Evolutionary conservation across 2,888 invertebrate species (phyloP), one percentile per base, ranked within the genome.

Genomic region (Pelosia muscerda): DNA sequence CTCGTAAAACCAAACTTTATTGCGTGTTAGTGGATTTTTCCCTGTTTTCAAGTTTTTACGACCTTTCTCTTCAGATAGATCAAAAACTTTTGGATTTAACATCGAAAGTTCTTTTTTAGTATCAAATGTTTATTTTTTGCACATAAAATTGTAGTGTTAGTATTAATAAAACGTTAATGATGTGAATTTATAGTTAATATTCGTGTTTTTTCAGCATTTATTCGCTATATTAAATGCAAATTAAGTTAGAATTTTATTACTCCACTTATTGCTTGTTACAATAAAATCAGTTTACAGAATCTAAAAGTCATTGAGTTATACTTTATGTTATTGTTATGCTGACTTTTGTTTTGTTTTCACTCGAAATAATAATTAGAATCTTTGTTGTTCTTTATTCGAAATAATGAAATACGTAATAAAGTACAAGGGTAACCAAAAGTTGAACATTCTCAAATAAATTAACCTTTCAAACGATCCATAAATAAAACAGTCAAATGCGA

Each of bases 1-100:
- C 61, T 77, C 77, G 66, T 80, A 81, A 78, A 79, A 73, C 34
- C 13, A 9, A 63, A 69, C 61, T 78, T 80, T 74, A 81, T 71
- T n/a, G 60, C 75, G 67, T 71, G 69, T 66, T 78, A 71, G 75
- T 75, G 73, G 68, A 67, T 78, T 72, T 79, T 69, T 66, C 63
- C 60, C 62, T 74, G 63, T 68, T 65, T 64, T 58, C 42, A 31
- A 58, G 69, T 67, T 72, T 77, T 71, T 71, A 79, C 61, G 67
- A 66, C 15, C 68, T 71, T 68, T 67, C 64, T 66, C 66, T 71
- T 72, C 59, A 34, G 19, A 63, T 68, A 53, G 67, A 73, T 70
- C 67, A 68, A 77, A 72, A 74, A 42, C 60, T 71, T 64, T 64
- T 15, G 28, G 25, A 58, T 67, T 69, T 58, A 65, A 59, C 70